phyloP scores from a whole-genome alignment of 35 echinoderm and acorn worm genomes.

The Chiridota heheva region DNA sequence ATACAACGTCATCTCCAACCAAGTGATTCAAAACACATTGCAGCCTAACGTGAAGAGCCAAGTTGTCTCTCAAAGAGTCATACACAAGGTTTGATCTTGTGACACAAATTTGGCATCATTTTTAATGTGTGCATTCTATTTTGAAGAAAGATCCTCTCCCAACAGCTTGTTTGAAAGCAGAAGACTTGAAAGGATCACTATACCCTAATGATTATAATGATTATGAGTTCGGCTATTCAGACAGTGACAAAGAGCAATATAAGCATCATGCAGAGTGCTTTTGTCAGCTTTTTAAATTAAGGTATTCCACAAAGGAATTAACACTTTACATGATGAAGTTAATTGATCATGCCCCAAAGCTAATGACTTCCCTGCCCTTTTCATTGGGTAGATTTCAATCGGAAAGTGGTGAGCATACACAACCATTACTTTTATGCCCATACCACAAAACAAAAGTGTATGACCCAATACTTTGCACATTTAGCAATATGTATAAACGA shows the following conservation, averaged over 20 bases:
- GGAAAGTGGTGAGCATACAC: not conserved
- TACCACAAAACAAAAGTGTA: not conserved
- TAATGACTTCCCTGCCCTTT: not conserved
- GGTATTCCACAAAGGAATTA: not conserved
- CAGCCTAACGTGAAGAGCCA: not conserved
- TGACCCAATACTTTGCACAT: not conserved
- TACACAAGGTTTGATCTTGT: constrained; percentile 9
- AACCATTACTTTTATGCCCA: not conserved
- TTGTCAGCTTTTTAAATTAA: constrained; percentile 38
- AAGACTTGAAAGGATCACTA: not conserved
- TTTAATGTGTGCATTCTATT: constrained; percentile 12
- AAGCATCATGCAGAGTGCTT: constrained; percentile 1
- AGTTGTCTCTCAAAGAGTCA: not conserved
- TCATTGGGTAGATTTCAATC: not conserved
- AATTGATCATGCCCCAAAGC: not conserved
- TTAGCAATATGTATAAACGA: constrained; percentile 4
- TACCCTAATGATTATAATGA: constrained; percentile 23
- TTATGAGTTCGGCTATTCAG: constrained; percentile 27
- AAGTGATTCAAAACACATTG: not conserved
- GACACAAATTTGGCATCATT: constrained; percentile 21
- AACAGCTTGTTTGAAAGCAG: not conserved
- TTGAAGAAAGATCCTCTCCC: constrained; percentile 13
- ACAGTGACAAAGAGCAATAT: not conserved
- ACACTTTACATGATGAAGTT: constrained; percentile 53
- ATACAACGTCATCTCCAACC: not conserved